Conservation (phyloP, 2,113 vertebrate species). For the Copsychus sechellarum region DNA sequence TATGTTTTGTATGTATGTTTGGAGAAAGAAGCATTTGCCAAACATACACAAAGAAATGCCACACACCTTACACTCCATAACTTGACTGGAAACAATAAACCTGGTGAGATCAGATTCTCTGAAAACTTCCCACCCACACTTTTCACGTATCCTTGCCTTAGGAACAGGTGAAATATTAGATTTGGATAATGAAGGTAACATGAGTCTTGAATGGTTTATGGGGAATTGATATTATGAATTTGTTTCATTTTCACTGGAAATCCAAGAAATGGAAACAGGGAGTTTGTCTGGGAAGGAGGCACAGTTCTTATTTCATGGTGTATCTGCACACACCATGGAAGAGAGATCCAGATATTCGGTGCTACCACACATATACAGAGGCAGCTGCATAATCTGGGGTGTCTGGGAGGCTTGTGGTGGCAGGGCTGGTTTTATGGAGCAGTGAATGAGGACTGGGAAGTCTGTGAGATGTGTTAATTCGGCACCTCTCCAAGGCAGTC, state of each 20-base stretch:
- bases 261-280: not conserved
- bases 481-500: not conserved
- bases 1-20: not conserved
- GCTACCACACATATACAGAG: accelerated
- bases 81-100: not conserved
- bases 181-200: not conserved
- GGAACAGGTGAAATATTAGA: not conserved
- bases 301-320: not conserved
- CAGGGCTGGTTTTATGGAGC: not conserved
- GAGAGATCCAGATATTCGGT: accelerated
- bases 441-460: not conserved
- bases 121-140: accelerated
- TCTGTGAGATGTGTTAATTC: slow-evolving; percentile 26
- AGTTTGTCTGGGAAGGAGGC: not conserved
- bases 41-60: not conserved
- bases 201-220: not conserved
- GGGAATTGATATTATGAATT: not conserved
- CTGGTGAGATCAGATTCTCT: not conserved
- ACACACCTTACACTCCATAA: not conserved
- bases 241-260: not conserved
- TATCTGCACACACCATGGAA: not conserved
- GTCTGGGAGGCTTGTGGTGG: not conserved
- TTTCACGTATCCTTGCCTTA: not conserved
- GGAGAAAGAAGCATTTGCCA: not conserved
- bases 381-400: not conserved